Base-by-base conservation (phyloP, 2,113 vertebrate species). In the Calyptomena viridis region DNA sequence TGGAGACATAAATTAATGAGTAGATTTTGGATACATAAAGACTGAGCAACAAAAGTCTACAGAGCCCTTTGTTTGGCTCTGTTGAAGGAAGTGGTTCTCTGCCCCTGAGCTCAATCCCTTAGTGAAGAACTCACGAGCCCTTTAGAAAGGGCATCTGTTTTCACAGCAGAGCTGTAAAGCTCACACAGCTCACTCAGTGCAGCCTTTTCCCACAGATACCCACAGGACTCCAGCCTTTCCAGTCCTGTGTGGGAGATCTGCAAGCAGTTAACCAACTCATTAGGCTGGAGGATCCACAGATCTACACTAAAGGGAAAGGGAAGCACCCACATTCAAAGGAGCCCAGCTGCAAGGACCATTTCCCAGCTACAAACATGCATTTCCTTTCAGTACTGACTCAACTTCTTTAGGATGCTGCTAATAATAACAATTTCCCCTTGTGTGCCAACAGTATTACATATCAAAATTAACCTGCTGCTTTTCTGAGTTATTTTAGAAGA, bases 241-340 rank as follows among this genome's bases (percentile, higher is more conserved):
- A 74, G 20, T 31, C 47, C 33, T 30, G 23, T 12, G 14, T 15
- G 31, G 15, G 31, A 27, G 6, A 11, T 39, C 86, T 50, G 49
- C 53, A 68, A 44, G 47, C 55, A 56, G 49, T 80, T 60, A 27
- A 49, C 28, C 1, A 0, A 30, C 59, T 49, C 46, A 20, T 56
- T 27, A 39, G 33, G 18, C 8, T 6, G 20, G 2, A 11, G 58
- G 23, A 76, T 46, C 11, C 39, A 25, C 39, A 49, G 22, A n/a
- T 19, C 18, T n/a, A 25, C 53, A 6, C 5, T n/a, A 5, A n/a
- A n/a, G 30, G 11, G 16, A 59, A 20, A 69, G 55, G 14, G 14
- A 42, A 42, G 33, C 0, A 3, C 46, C 23, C 1, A 3, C 28
- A 6, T 11, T 7, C 2, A 3, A 47, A 74, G 49, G 3, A 76